Evolutionary conservation across 64 coral and sea anemone genomes (phyloP), one percentile per base, ranked within the genome.

Genomic region (Astreopora myriophthalma): DNA sequence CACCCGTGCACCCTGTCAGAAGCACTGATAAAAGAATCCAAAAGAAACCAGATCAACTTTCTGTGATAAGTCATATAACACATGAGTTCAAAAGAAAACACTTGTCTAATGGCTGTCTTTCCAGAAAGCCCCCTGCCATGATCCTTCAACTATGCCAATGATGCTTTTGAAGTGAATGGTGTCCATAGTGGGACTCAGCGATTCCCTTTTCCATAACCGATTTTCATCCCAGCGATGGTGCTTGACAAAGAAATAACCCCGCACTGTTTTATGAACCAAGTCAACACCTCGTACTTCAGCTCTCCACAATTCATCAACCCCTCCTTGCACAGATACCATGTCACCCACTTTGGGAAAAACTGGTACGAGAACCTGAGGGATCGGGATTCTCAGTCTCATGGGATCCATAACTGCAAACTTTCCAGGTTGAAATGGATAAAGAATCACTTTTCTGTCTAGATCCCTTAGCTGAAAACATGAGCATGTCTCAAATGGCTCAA

Each of bases 191-290:
- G 8, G 65, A 29, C 65, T 27, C 65, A 69, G 22, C 22, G 65
- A 69, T 69, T 69, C 65, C 65, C 65, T 69, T 69, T 69, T 69
- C 65, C 65, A 69, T 29, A 69, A 69, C 65, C 25, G 65, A 69
- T 69, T 69, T 69, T 69, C 65, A 69, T 69, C 27, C 65, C 65
- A 69, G 22, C 27, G 65, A 69, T 69, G 65, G 24, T 69, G 65
- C 26, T 69, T 69, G 65, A 69, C 25, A 69, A 27, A 69, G 39
- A 42, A 42, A 42, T 42, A 42, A 42, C 65, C 65, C 65, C 65
- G 6, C 22, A 69, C 26, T 69, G 20, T 6, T 64, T 64, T 64
- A 64, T 64, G 61, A 20, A 8, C 61, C 16, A 20, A n/a, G 61
- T 64, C 61, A 20, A 64, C 17, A 20, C 14, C 61, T 64, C 61